These are phyloP conservation scores for Tricholauxania praeusta DNA, from an alignment of 2,888 invertebrate genomes.

Conservation along the genomic window DNA sequence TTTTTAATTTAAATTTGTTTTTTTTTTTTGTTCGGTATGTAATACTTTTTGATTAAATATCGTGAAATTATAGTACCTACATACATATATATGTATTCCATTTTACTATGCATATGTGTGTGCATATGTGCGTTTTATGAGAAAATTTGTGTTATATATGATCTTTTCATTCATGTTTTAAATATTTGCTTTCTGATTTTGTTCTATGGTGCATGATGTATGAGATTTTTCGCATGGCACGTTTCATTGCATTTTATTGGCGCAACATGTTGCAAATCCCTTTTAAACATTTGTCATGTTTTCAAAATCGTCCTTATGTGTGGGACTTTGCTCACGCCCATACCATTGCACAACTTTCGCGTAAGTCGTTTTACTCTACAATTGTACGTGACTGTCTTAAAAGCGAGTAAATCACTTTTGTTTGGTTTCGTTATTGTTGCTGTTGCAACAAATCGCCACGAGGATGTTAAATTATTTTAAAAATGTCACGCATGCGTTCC, in stretches of 20 bases:
- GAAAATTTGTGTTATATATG: too few species aligned
- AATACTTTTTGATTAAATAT: too few species aligned
- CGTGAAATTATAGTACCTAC: too few species aligned
- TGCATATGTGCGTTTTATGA: too few species aligned
- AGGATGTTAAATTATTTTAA: slow-evolving; percentile 54
- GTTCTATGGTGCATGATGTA: background rate
- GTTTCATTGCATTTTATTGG: slow-evolving; percentile 50
- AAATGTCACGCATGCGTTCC: slow-evolving; percentile 61
- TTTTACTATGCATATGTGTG: too few species aligned
- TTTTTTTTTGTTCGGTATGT: too few species aligned
- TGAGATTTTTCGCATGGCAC: slow-evolving; percentile 36
- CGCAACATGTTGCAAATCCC: slow-evolving; percentile 49
- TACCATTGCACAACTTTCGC: slow-evolving; percentile 2
- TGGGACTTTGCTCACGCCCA: too few species aligned
- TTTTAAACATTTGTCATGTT: slow-evolving; percentile 36
- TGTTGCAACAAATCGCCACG: slow-evolving; percentile 45
- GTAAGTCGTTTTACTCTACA: slow-evolving; percentile 16
- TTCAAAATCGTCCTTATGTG: too few species aligned
- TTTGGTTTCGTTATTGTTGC: background rate
- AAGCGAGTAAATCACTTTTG: slow-evolving; percentile 56
- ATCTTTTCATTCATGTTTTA: background rate
- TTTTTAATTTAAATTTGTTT: too few species aligned
- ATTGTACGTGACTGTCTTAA: slow-evolving; percentile 44
- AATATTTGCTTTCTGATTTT: slow-evolving; percentile 23
- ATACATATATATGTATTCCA: too few species aligned